Evolutionary conservation across 2,797 vertebrate species (phyloP).

Genomic region (Aselliscus stoliczkanus): DNA sequence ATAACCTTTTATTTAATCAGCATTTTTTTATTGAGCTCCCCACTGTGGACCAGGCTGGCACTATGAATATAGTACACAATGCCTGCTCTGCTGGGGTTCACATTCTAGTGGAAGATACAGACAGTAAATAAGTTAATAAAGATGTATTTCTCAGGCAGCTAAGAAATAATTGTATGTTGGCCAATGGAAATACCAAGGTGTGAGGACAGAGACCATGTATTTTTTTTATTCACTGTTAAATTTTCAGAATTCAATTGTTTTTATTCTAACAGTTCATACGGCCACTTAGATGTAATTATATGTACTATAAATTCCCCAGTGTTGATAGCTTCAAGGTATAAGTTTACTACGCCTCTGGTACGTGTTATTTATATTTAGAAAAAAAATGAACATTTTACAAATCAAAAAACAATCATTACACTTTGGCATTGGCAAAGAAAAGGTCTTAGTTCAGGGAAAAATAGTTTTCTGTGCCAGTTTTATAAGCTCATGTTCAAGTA

Average conservation of each 20-base stretch:
- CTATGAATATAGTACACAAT: neutral
- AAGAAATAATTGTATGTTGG: neutral
- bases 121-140: neutral
- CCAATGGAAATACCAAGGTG: neutral
- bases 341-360: neutral
- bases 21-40: neutral
- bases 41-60: neutral
- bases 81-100: neutral
- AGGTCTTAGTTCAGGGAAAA: neutral
- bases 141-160: neutral
- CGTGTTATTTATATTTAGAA: neutral
- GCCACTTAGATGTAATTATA: neutral
- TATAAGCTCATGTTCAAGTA: neutral
- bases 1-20: neutral
- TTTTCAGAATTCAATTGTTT: neutral
- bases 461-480: neutral
- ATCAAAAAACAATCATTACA: neutral
- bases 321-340: neutral
- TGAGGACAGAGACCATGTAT: neutral
- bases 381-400: constrained; percentile 39
- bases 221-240: constrained; percentile 31
- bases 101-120: neutral
- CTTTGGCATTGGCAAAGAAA: neutral
- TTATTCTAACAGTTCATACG: neutral
- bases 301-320: neutral